Base-by-base conservation (phyloP, 2,888 invertebrate species). In the Eurytoma californica region DNA sequence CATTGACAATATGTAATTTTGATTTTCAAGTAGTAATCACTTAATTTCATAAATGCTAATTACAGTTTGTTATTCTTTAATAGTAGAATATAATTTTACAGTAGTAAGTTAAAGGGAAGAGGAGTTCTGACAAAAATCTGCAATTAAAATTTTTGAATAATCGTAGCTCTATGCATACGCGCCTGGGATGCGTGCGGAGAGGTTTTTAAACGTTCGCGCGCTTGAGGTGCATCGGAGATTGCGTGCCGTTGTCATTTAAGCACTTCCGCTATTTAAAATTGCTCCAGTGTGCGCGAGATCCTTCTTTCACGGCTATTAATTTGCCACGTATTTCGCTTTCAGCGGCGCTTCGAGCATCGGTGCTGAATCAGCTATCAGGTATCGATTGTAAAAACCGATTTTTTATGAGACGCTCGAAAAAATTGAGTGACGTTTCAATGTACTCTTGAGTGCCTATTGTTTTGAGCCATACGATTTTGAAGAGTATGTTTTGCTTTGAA, bases 211-310 rank as follows among this genome's bases (percentile, higher is more conserved):
- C 30, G 30, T 30, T 61, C 9, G 39, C 28, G 18, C 49, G 51
- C 47, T 51, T 39, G 14, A 13, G 5, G 30, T 30, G 61, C 63
- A 63, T 72, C 53, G 39, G 24, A 18, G 72, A 60, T 68, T 39
- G 68, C 75, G 75, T 75, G 60, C 18, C 75, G 68, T 61, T 61
- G 68, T 75, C 73, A 73, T 66, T 58, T 68, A 69, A 57, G 57
- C n/a, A 77, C 39, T 77, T 77, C 70, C 77, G 77, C 49, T 77
- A 30, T 77, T 72, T 72, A 65, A 77, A 77, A 72, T 66, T 47
- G 49, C 68, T 68, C 24, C 30, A 24, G 24, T 67, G 57, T 72
- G 63, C 28, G 39, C 39, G 39, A 3, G 39, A 39, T 24, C 53
- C 72, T 53, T 30, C 73, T 49, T 60, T 51, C 51, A 20, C 51